phyloP scores from a whole-genome alignment of 2,888 invertebrate genomes.

The Tineola bisselliella region DNA sequence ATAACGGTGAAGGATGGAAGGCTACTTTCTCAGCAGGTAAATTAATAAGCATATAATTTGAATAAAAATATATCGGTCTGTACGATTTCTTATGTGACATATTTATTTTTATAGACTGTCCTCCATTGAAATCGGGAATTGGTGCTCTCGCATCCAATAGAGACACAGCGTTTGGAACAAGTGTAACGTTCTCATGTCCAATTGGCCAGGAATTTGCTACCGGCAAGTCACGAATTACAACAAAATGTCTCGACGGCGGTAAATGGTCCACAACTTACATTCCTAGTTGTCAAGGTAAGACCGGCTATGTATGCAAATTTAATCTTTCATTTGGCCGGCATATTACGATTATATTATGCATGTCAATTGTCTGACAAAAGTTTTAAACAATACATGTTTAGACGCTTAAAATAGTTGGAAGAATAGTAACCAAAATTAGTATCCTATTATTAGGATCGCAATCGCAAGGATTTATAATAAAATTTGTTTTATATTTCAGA shows the following conservation, averaged over 20 bases:
- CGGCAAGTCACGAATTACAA: constrained; percentile 83
- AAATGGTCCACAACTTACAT: constrained; percentile 93
- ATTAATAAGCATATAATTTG: background rate
- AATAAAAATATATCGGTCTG: background rate
- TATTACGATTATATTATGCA: background rate
- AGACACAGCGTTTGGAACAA: constrained; percentile 91
- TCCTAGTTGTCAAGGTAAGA: constrained; percentile 88
- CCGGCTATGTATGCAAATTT: background rate
- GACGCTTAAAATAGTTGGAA: background rate
- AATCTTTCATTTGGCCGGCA: background rate
- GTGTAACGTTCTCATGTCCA: constrained; percentile 90
- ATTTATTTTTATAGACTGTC: constrained; percentile 75
- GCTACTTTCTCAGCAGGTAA: constrained; percentile 91
- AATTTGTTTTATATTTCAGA: constrained; percentile 46
- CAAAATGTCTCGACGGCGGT: constrained; percentile 88
- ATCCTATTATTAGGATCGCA: background rate
- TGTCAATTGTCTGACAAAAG: background rate
- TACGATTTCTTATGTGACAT: background rate
- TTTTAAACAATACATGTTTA: constrained; percentile 11
- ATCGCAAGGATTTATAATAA: background rate
- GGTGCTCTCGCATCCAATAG: constrained; percentile 91
- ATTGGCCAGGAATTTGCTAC: constrained; percentile 94
- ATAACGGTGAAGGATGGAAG: constrained; percentile 85
- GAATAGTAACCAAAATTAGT: background rate
- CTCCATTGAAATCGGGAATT: constrained; percentile 81